Evolutionary conservation across 2,113 vertebrate genomes (phyloP).

Genomic region (Alethe diademata): DNA sequence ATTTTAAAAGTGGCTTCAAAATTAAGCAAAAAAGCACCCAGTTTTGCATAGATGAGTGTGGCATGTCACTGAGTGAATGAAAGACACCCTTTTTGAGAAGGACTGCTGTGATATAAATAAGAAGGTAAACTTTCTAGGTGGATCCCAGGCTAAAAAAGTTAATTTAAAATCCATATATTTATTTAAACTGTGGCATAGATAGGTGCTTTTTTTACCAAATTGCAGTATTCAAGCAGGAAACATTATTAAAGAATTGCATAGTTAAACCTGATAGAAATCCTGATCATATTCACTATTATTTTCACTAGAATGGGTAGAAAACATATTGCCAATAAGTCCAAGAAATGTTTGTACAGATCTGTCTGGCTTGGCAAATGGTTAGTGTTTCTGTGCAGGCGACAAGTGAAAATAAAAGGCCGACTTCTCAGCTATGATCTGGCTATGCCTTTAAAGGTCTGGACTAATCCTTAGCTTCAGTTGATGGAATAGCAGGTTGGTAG

Average conservation of each 20-base stretch:
- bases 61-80: neutral
- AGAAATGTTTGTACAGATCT: neutral
- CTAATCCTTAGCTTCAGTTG: neutral
- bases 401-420: neutral
- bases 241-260: neutral
- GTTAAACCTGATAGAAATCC: neutral
- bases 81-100: neutral
- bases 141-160: neutral
- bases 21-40: neutral
- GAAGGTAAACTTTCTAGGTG: neutral
- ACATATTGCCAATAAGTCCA: neutral
- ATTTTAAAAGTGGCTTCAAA: neutral
- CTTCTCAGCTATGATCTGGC: neutral
- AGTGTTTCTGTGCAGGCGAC: neutral
- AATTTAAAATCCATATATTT: neutral
- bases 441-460: neutral
- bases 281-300: neutral
- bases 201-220: neutral
- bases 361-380: neutral
- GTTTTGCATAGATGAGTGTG: neutral
- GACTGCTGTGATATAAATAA: neutral
- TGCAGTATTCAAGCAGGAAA: neutral
- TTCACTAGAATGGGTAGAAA: neutral
- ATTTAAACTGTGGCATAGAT: neutral
- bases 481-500: neutral